phyloP scores from a whole-genome alignment of 2,888 invertebrate genomes.

The Dasysyrphus albostriatus region DNA sequence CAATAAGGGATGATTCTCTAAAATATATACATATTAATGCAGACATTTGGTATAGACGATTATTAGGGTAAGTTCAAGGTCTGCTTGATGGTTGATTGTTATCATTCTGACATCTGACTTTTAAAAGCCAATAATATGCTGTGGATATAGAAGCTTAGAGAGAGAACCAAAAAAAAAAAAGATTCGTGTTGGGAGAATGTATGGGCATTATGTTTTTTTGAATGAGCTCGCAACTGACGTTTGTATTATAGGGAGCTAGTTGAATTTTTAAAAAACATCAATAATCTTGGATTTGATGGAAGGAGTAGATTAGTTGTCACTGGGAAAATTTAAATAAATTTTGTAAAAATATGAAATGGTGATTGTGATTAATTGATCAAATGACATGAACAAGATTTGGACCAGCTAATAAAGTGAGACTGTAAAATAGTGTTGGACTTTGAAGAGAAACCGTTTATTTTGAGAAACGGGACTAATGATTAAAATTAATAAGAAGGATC shows the following conservation, averaged over 20 bases:
- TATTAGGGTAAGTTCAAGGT: constrained; percentile 19
- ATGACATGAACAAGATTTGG: too few relatives aligned
- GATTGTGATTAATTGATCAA: too few relatives aligned
- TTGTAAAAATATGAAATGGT: too few relatives aligned
- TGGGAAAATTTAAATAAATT: not conserved
- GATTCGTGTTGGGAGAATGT: not conserved
- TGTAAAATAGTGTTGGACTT: too few relatives aligned
- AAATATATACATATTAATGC: not conserved
- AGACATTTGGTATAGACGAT: not conserved
- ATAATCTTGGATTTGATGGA: not conserved
- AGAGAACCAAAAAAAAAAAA: not conserved
- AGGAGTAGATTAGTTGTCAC: not conserved
- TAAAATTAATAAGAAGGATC: too few relatives aligned
- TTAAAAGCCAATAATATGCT: constrained; percentile 1
- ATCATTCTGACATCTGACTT: constrained; percentile 32
- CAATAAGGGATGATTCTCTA: constrained; percentile 15
- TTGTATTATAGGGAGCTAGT: not conserved
- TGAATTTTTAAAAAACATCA: not conserved
- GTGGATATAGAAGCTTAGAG: not conserved
- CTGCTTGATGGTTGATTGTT: constrained; percentile 12
- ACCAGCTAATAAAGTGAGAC: too few relatives aligned
- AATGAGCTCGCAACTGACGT: not conserved
- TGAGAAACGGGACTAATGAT: too few relatives aligned
- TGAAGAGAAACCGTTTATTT: too few relatives aligned
- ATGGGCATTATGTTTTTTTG: not conserved